Evolutionary conservation across 2,888 invertebrate genomes (phyloP), one percentile per base, ranked within the genome.

Genomic region (Oligia strigilis): DNA sequence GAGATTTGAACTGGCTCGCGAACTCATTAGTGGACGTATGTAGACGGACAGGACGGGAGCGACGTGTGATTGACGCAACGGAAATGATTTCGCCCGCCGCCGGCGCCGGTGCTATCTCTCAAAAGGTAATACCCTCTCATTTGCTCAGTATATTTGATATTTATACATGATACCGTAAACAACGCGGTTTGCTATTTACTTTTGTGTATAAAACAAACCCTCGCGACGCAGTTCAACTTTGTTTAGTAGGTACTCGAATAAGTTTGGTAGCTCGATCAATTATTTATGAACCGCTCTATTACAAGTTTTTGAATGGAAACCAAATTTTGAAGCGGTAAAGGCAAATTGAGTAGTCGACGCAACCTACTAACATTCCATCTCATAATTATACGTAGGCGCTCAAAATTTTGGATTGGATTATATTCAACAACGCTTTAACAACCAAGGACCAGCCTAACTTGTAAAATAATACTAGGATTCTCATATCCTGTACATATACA

Each of bases 1-100:
- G 90, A 90, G 90, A 92, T 92, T 90, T 86, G 91, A 88, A 90
- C 87, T 83, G 93, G 92, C 93, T 91, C 90, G 90, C 92, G 92
- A 95, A 95, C 96, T 96, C 96, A 97, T 96, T 96, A 96, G 94
- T 94, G 92, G 92, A 92, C 91, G 93, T 91, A 92, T 90, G 91
- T 92, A 90, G 91, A 93, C 92, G 91, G 91, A 90, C 93, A 92
- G 91, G 93, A 84, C 87, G 91, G 90, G 89, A 86, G 86, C 92
- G 95, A 94, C 94, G 91, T 91, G 93, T 96, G 97, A 97, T 95
- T 96, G 97, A 96, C 97, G 92, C 91, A 92, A 90, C 95, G 97
- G 96, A 97, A 97, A 97, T 97, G 95, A 97, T 96, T 95, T 92
- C 92, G 93, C 93, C 93, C 92, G 93, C 93, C 91, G 89, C 90